These are phyloP conservation scores for Cheilosia scutellata DNA, from an alignment of 2,888 invertebrate species.

Conservation along the genomic window DNA sequence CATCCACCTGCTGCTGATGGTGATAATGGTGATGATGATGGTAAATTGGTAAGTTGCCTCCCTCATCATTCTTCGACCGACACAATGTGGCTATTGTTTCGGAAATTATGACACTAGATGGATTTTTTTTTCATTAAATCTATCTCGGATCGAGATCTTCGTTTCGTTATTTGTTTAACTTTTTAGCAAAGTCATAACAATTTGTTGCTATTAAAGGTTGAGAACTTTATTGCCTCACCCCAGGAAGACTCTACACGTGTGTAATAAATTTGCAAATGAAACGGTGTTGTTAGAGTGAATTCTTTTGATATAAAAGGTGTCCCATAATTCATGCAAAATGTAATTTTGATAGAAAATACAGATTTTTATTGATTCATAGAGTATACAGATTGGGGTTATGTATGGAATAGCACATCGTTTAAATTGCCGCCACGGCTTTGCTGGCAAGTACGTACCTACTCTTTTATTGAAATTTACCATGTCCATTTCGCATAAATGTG, in stretches of 20 bases:
- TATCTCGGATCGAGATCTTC: not conserved
- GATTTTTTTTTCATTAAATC: not conserved
- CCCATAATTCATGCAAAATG: too few relatives aligned
- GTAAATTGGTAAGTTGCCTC: not conserved
- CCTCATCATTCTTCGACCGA: not conserved
- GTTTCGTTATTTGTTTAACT: not conserved
- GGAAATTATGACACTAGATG: not conserved
- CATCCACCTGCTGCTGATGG: not conserved
- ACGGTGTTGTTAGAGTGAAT: not conserved
- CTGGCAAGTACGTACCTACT: too few relatives aligned
- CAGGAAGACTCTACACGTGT: not conserved
- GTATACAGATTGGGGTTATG: too few relatives aligned
- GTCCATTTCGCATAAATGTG: too few relatives aligned
- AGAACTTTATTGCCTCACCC: not conserved
- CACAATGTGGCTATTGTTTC: not conserved
- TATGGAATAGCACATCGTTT: too few relatives aligned
- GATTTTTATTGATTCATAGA: too few relatives aligned
- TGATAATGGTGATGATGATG: not conserved
- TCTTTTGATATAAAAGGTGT: too few relatives aligned
- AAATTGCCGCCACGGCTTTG: too few relatives aligned
- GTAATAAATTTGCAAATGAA: not conserved
- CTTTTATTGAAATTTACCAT: too few relatives aligned
- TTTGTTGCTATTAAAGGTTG: not conserved
- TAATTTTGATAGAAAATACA: too few relatives aligned
- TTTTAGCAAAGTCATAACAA: not conserved